Evolutionary conservation across 2,113 vertebrate genomes (phyloP), one percentile per base, ranked within the genome.

Genomic region (Percopsis transmontana): DNA sequence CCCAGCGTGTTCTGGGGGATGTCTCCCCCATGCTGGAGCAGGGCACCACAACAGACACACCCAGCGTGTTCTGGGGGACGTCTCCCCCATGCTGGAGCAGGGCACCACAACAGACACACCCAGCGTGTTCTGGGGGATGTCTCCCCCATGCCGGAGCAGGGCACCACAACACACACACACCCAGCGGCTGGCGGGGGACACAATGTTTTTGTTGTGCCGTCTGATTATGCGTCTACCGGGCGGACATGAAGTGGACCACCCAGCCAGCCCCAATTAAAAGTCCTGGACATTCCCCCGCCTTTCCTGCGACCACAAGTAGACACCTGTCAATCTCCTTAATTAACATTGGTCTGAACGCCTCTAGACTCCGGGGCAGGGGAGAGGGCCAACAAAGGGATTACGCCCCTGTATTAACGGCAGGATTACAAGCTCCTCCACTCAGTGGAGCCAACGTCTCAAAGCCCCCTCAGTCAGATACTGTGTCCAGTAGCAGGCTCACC

Each of bases 241-340:
- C 80, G 86, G 78, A 62, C 66, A 62, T 76, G 21, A 72, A 79
- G 77, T 85, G 81, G 93, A 94, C 90, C 87, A 93, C 92, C 91
- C 90, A 95, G 90, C 84, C 23, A 79, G 78, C 70, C 68, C 82
- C 91, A 85, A 91, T 91, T 91, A 88, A 88, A 87, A 80, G 69
- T 66, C 76, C 16, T 59, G 51, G 74, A 74, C 79, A 63, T 85
- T 45, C 50, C 15, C 40, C 19, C 62, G 64, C 55, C 44, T 85
- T 67, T 65, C 59, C 80, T 48, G 66, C 56, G 1, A 39, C 18
- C 2, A 89, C 83, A 90, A 93, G 91, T 92, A 93, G 89, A 90
- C 52, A 83, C 81, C 87, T 91, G 87, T 89, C 89, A 86, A 87
- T 88, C 88, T 83, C 77, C 86, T 89, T 91, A 79, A 92, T 88